Base-by-base conservation (phyloP, 2,113 vertebrate species). In the Anguilla rostrata region DNA sequence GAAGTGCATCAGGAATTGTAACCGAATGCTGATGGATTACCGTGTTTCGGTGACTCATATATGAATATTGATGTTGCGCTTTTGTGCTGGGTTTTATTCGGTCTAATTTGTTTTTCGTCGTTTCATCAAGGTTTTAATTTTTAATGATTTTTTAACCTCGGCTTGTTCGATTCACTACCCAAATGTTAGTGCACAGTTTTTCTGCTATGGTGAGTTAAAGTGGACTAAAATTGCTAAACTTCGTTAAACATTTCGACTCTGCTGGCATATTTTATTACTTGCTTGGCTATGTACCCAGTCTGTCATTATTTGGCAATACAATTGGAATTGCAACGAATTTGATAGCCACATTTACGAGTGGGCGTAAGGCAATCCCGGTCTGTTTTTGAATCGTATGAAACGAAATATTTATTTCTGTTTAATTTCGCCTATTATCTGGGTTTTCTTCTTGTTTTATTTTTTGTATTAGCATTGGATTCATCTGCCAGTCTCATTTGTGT, bases 171-270 rank as follows among this genome's bases (percentile, higher is more conserved):
- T 95, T 95, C 94, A 94, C 96, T 95, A 93, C 95, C 93, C 93
- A 96, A 96, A 99, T 99, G 98, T 99, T 99, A 97, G 98, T 99
- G 92, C 98, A 99, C 98, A 99, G 98, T 97, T 99, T 99, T 96
- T 99, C 98, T 94, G 98, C 98, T 94, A 99, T 99, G 98, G 98
- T 99, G 97, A 99, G 98, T 99, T 94, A 84, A 40, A 75, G 53
- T 86, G 78, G n/a, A 16, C 22, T 75, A 22, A 56, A 79, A 80
- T 80, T 6, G 39, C 18, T 80, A 16, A 80, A 80, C 78, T 80
- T 80, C 78, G 78, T 41, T 80, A 53, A 49, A 8, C 14, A 39
- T 83, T 66, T 78, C 63, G 26, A 85, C 75, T 40, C 56, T 39
- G 40, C 85, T 41, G 22, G 39, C 78, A 63, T 86, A 63, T 63